Evolutionary conservation across 1,140 invertebrate species (phyloP).

Genomic region (Danaus melanippus): DNA sequence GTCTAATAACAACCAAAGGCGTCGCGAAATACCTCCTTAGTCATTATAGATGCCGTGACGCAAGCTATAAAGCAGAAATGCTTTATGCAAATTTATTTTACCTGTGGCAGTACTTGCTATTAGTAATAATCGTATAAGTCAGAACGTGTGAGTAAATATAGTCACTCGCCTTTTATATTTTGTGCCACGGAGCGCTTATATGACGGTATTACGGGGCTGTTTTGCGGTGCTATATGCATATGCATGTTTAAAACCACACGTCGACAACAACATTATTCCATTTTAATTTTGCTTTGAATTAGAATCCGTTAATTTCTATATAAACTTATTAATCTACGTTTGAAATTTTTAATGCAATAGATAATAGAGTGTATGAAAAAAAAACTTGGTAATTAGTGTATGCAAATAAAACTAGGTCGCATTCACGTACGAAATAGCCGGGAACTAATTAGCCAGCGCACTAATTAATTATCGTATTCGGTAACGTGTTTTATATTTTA

Average conservation of each 20-base stretch:
- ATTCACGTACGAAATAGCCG: conserved; percentile 21
- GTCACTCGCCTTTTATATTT: conserved; percentile 24
- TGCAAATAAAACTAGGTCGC: conserved; percentile 23
- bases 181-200: conserved; percentile 12
- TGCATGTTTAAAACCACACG: conserved; percentile 11
- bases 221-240: conserved; percentile 10
- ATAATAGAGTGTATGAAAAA: conserved; percentile 5
- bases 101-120: conserved; percentile 32
- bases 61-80: conserved; percentile 50
- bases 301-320: conserved; percentile 1
- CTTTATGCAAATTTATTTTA: conserved; percentile 60
- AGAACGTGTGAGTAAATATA: conserved; percentile 27
- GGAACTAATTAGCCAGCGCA: conserved; percentile 27
- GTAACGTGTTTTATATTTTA: conserved; percentile 17
- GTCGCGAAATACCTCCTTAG: conserved; percentile 53
- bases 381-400: conserved; percentile 12
- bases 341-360: neutral
- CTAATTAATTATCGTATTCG: conserved; percentile 22
- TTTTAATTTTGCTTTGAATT: conserved; percentile 7
- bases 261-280: conserved; percentile 9
- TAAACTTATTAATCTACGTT: conserved; percentile 1
- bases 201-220: conserved; percentile 9
- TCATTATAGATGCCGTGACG: conserved; percentile 60
- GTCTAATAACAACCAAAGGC: conserved; percentile 53
- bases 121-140: conserved; percentile 36